These are phyloP conservation scores for Silurus lanzhouensis DNA, from an alignment of 2,797 vertebrate species.

Conservation along the genomic window DNA sequence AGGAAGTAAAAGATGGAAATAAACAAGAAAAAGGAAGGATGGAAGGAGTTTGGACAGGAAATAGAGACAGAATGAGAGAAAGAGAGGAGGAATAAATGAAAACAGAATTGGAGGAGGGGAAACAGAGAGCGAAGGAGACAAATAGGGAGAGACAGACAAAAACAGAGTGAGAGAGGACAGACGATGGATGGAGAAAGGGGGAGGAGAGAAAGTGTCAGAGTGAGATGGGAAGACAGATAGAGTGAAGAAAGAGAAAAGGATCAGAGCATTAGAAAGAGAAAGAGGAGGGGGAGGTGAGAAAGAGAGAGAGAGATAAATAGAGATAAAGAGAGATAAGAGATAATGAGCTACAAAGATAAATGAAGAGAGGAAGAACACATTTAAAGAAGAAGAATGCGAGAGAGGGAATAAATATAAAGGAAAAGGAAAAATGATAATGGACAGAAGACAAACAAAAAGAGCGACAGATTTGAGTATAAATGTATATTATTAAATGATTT, in stretches of 20 bases:
- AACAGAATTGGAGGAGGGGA: slow-evolving; percentile 7
- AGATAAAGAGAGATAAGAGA: not conserved
- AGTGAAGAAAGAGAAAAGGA: not conserved
- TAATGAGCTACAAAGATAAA: not conserved
- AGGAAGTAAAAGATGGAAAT: not conserved
- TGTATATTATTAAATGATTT: not conserved
- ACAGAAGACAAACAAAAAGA: not conserved
- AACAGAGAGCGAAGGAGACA: not conserved
- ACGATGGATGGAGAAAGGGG: not conserved
- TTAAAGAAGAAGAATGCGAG: not conserved
- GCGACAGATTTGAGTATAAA: not conserved
- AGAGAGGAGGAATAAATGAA: not conserved
- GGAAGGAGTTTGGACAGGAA: not conserved
- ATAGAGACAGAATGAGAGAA: not conserved
- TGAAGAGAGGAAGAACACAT: not conserved
- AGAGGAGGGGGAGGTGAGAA: not conserved
- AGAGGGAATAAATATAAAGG: not conserved
- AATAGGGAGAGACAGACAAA: not conserved
- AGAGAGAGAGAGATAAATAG: not conserved
- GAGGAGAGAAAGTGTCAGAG: not conserved
- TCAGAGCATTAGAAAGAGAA: not conserved
- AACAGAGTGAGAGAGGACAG: not conserved
- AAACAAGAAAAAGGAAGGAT: no score
- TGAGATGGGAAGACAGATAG: not conserved
- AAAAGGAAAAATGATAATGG: not conserved